Conservation (phyloP, 2,888 invertebrate species). For the Harpagoxenus sublaevis region DNA sequence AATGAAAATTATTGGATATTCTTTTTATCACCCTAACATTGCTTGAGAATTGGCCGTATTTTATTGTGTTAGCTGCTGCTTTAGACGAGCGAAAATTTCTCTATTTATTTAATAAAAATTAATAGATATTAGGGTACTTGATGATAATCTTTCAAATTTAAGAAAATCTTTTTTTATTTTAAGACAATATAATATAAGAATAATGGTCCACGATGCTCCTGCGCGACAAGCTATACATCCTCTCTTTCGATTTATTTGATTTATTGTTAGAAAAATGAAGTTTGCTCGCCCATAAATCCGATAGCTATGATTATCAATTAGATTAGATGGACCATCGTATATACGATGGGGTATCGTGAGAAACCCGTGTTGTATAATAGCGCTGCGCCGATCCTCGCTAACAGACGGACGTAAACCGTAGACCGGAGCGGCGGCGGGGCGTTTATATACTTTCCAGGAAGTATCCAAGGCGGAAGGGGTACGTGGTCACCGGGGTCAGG, state of each 20-base stretch:
- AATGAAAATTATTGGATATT: neutral
- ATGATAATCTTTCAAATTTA: neutral
- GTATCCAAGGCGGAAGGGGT: conserved; percentile 55
- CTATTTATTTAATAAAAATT: too few relatives aligned
- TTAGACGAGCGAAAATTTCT: too few relatives aligned
- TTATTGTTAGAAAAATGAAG: neutral
- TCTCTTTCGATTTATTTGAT: neutral
- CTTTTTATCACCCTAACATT: too few relatives aligned
- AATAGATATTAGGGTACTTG: neutral
- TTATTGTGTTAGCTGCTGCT: too few relatives aligned
- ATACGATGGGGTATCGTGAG: neutral
- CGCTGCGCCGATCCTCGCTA: neutral
- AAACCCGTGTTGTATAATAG: conserved; percentile 35
- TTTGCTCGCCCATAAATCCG: neutral
- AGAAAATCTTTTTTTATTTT: neutral
- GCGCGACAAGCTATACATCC: neutral
- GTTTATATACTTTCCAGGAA: conserved; percentile 53
- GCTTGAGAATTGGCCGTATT: too few relatives aligned
- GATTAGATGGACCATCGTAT: neutral
- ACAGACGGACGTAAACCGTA: conserved; percentile 29
- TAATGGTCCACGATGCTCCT: neutral
- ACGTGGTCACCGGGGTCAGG: conserved; percentile 50
- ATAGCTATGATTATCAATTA: conserved; percentile 19
- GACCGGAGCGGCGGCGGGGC: neutral
- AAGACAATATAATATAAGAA: neutral